A percentile compares a stretch with the other conserved stretches of the same genome.
Conservation (phyloP, 2,797 vertebrate genomes). For the Rallus crepitans region DNA sequence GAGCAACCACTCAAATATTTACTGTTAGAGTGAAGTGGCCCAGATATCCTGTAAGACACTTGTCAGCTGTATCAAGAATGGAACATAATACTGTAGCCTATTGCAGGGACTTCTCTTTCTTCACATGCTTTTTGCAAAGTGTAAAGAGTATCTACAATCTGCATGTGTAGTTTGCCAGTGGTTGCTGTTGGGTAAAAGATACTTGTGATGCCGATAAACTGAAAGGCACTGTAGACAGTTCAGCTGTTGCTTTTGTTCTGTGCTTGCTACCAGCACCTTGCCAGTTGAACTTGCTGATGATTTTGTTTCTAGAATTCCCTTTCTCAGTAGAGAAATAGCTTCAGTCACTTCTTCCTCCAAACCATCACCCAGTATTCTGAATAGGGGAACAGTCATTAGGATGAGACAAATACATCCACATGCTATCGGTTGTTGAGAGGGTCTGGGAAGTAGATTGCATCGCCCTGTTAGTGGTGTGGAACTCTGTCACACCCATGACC, state of each 20-base stretch:
- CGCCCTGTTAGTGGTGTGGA: not conserved
- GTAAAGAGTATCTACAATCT: not conserved
- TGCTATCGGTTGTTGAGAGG: not conserved
- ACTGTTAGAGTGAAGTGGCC: not conserved
- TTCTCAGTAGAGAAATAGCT: not conserved
- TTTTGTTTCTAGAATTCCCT: not conserved
- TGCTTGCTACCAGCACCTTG: not conserved
- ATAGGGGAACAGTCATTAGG: not conserved
- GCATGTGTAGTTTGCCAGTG: not conserved
- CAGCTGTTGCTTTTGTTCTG: not conserved
- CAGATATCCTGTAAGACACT: not conserved
- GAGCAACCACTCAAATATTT: not conserved
- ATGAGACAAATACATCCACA: not conserved
- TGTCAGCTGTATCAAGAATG: not conserved
- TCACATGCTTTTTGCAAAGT: not conserved
- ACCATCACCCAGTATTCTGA: not conserved
- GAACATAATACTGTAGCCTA: not conserved
- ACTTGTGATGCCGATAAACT: not conserved
- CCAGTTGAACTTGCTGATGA: not conserved
- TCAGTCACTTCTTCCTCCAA: not conserved
- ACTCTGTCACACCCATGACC: not conserved
- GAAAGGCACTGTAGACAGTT: not conserved
- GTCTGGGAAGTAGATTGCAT: not conserved
- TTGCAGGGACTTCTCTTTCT: not conserved
- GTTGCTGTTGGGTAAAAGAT: not conserved